A percentile compares a stretch with the other conserved stretches of the same genome.
phyloP scores from a whole-genome alignment of 2,888 invertebrate species.

The Megastigmus dorsalis region DNA sequence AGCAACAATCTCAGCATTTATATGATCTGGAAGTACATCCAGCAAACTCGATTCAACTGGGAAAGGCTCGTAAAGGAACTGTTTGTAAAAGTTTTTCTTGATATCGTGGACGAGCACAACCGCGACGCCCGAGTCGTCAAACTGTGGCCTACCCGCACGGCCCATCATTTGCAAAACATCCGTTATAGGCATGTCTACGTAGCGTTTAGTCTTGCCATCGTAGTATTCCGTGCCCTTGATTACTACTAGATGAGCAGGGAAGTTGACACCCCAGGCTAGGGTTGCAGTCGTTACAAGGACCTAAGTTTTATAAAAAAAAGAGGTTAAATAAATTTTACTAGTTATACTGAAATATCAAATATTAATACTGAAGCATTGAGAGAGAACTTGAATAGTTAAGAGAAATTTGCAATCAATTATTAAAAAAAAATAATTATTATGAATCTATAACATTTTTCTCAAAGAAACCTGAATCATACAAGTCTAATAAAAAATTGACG shows the following conservation, averaged over 20 bases:
- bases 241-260: slow-evolving; percentile 98
- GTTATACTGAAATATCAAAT: no score
- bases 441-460: no score
- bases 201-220: slow-evolving; percentile 96
- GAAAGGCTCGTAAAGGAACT: slow-evolving; percentile 99
- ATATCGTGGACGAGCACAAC: slow-evolving; percentile 94
- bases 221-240: slow-evolving; percentile 99
- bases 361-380: no score
- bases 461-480: no score
- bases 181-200: slow-evolving; percentile 99
- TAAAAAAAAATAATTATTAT: no score
- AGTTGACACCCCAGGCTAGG: slow-evolving; percentile 99
- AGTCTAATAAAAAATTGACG: no score
- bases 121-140: slow-evolving; percentile 92
- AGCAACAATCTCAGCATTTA: slow-evolving; percentile 97
- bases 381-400: no score
- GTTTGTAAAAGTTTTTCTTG: slow-evolving; percentile 99
- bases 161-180: slow-evolving; percentile 99
- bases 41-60: slow-evolving; percentile 98
- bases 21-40: slow-evolving; percentile 93
- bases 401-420: no score
- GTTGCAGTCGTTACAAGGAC: slow-evolving; percentile 97
- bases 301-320: no score
- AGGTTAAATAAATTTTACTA: no score
- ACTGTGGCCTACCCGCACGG: slow-evolving; percentile 97